Conservation (phyloP, 2,113 vertebrate species). For the Octodon degus region DNA sequence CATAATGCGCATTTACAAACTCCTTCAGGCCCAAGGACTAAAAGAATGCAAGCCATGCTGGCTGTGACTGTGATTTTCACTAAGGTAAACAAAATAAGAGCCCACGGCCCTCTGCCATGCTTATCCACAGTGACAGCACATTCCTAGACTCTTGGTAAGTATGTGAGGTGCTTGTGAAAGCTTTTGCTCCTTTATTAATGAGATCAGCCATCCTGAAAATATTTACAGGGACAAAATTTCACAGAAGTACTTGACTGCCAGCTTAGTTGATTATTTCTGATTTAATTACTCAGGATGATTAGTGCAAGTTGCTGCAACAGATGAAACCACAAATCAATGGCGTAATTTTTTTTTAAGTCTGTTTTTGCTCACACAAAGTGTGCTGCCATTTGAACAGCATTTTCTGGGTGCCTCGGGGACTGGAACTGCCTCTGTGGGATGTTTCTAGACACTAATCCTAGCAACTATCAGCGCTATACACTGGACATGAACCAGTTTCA, state of each 20-base stretch:
- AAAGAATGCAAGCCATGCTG: conserved; percentile 15
- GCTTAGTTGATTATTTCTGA: conserved; percentile 32
- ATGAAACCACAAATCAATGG: background rate
- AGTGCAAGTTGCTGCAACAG: background rate
- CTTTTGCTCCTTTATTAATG: conserved; percentile 52
- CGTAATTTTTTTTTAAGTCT: background rate
- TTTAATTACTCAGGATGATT: conserved; percentile 39
- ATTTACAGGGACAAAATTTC: background rate
- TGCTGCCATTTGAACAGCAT: background rate
- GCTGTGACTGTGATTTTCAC: conserved; percentile 47
- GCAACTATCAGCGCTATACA: background rate
- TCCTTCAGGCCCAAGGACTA: background rate
- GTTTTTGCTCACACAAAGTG: background rate
- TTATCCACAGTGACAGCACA: conserved; percentile 29
- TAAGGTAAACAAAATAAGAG: conserved; percentile 61
- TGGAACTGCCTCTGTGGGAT: background rate
- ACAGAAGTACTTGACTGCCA: background rate
- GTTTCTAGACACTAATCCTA: background rate
- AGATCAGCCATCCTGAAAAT: conserved; percentile 31
- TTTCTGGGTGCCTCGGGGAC: background rate
- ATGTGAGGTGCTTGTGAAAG: background rate
- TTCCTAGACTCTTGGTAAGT: conserved; percentile 66
- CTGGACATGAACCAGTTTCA: background rate
- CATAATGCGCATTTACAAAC: conserved; percentile 49
- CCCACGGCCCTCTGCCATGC: background rate